A percentile compares a stretch with the other conserved stretches of the same genome.
phyloP scores from a whole-genome alignment of 2,113 vertebrate genomes.

The Leucopternis melanops region DNA sequence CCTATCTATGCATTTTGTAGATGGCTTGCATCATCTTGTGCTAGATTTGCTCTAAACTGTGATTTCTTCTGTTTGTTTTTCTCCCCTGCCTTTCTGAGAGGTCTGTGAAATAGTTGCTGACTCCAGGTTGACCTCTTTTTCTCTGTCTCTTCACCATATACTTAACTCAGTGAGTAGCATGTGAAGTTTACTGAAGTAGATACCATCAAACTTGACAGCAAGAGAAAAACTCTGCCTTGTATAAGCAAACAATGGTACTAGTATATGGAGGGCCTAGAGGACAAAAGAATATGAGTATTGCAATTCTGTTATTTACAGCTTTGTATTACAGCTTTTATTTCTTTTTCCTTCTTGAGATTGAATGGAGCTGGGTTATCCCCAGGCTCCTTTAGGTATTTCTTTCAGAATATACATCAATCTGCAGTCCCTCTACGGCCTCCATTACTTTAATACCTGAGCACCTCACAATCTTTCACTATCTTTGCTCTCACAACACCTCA shows the following conservation, averaged over 20 bases:
- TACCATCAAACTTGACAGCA: slow-evolving; percentile 5
- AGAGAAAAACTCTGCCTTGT: slow-evolving; percentile 5
- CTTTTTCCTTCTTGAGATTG: neutral
- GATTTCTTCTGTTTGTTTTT: neutral
- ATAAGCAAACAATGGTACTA: neutral
- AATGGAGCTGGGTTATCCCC: neutral
- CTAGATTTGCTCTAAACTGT: neutral
- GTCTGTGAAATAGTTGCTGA: slow-evolving; percentile 14
- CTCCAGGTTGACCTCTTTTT: slow-evolving; percentile 1
- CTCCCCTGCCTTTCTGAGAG: neutral
- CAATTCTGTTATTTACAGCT: slow-evolving; percentile 34
- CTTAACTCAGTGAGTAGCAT: slow-evolving; percentile 36
- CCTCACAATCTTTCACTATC: neutral
- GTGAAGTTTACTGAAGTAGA: slow-evolving; percentile 34
- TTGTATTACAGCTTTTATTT: slow-evolving; percentile 19
- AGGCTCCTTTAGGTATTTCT: neutral
- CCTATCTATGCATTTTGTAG: neutral
- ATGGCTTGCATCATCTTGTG: neutral
- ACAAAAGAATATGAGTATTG: slow-evolving; percentile 15
- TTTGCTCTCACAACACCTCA: neutral
- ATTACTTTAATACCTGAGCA: neutral
- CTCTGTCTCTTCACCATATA: slow-evolving; percentile 1
- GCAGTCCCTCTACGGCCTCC: neutral
- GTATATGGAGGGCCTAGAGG: neutral
- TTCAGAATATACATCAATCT: neutral